These are phyloP conservation scores for Craseonycteris thonglongyai DNA, from an alignment of 2,113 vertebrate genomes.

Conservation along the genomic window DNA sequence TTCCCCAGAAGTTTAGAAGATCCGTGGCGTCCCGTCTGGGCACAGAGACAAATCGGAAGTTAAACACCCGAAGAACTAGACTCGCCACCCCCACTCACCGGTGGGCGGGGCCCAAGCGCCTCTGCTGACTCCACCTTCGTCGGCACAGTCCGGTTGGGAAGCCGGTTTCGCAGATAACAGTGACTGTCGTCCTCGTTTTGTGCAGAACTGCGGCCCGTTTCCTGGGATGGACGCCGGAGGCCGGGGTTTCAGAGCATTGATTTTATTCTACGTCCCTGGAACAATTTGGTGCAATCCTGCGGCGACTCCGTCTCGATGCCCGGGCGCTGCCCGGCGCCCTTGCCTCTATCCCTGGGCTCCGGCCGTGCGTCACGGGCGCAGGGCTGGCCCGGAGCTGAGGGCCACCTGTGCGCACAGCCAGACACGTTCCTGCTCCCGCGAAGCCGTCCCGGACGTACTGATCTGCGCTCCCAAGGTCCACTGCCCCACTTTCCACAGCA, in stretches of 20 bases:
- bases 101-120: fast-evolving
- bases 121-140: fast-evolving
- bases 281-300: slow-evolving; percentile 24
- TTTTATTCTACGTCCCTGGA: background rate
- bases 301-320: too few species aligned
- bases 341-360: too few species aligned
- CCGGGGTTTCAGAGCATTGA: background rate
- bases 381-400: fast-evolving
- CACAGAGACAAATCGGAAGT: background rate
- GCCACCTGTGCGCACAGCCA: fast-evolving
- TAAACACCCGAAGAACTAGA: background rate
- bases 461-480: slow-evolving; percentile 23
- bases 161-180: fast-evolving
- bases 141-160: background rate
- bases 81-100: fast-evolving
- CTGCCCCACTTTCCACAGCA: slow-evolving; percentile 16
- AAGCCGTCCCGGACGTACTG: background rate
- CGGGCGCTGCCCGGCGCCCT: too few species aligned
- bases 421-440: background rate
- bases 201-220: background rate
- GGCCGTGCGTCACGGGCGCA: too few species aligned
- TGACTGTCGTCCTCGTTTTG: background rate
- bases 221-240: too few species aligned
- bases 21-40: background rate
- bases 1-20: background rate